Conservation (phyloP, 2,797 vertebrate genomes). For the Manis javanica region DNA sequence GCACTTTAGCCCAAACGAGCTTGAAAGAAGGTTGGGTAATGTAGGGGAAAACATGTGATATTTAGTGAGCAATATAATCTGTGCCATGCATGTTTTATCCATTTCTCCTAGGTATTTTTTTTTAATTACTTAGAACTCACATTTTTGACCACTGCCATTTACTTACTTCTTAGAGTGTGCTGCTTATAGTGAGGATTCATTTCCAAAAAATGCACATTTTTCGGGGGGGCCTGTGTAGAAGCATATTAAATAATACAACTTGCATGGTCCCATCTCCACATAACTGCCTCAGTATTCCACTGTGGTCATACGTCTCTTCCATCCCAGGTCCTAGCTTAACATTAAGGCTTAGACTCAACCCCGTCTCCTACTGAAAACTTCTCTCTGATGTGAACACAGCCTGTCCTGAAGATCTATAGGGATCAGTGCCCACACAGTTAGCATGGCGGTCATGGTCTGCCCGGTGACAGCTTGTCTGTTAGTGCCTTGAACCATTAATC, state of each 20-base stretch:
- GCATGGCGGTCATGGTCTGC: not conserved
- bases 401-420: slow-evolving; percentile 35
- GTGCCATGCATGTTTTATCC: not conserved
- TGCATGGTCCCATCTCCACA: not conserved
- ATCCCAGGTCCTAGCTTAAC: not conserved
- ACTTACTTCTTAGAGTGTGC: not conserved
- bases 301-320: not conserved
- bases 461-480: not conserved
- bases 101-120: slow-evolving; percentile 14
- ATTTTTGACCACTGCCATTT: not conserved
- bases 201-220: not conserved
- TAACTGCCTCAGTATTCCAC: slow-evolving; percentile 32
- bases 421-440: not conserved
- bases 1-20: not conserved
- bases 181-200: not conserved
- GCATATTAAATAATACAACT: not conserved
- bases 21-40: not conserved
- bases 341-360: slow-evolving; percentile 12
- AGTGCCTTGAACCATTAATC: slow-evolving; percentile 37
- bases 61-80: not conserved
- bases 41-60: not conserved
- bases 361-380: not conserved
- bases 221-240: not conserved
- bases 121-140: not conserved
- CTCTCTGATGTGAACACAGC: not conserved